Conservation (phyloP, 2,797 vertebrate species). For the Echeneis naucrates region DNA sequence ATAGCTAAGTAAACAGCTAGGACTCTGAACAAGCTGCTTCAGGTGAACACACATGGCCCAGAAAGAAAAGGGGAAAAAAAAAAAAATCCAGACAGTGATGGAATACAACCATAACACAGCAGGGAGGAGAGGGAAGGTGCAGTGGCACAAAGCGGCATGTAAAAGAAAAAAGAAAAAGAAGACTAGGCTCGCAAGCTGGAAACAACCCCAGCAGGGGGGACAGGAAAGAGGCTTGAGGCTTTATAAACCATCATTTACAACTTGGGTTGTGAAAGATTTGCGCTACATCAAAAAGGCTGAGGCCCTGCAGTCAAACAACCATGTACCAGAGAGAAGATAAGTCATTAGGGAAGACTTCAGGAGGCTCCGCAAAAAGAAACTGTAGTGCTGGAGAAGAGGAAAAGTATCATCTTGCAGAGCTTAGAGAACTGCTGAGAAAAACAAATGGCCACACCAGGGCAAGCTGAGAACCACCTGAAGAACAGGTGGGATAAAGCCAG, state of each 20-base stretch:
- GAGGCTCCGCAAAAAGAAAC: background rate
- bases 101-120: background rate
- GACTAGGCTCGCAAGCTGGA: background rate
- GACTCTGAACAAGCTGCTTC: background rate
- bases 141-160: background rate
- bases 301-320: background rate
- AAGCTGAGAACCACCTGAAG: too few relatives aligned
- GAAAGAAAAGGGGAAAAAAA: background rate
- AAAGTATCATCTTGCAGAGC: too few relatives aligned
- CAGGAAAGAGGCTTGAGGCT: background rate
- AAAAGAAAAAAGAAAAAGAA: background rate
- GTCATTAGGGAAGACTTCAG: background rate
- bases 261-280: background rate
- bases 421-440: too few relatives aligned
- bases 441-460: too few relatives aligned
- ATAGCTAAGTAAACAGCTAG: background rate
- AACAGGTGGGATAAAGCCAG: too few relatives aligned
- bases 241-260: background rate
- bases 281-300: background rate
- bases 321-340: background rate
- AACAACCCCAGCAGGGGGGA: background rate
- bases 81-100: background rate
- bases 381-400: too few relatives aligned
- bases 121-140: background rate
- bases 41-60: background rate